phyloP scores from a whole-genome alignment of 92 coral and sea anemone species.

The Palythoa caribaeorum region DNA sequence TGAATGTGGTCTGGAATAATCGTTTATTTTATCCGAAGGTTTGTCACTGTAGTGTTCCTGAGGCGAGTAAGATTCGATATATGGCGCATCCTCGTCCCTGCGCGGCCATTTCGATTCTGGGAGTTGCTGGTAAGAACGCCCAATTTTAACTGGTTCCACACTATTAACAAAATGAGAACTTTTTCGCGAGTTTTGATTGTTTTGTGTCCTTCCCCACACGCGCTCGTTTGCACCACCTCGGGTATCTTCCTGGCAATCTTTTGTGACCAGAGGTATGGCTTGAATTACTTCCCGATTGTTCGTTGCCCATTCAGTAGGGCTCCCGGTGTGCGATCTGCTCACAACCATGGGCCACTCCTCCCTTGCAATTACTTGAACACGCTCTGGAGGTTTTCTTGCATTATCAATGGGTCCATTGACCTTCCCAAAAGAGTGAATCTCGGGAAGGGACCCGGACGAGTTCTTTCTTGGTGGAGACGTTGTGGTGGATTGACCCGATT shows the following conservation, averaged over 20 bases:
- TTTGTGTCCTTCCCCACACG: not conserved
- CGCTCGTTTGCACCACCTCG: not conserved
- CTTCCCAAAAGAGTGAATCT: not conserved
- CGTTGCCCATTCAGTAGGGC: slow-evolving; percentile 17
- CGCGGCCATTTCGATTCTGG: not conserved
- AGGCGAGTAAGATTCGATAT: not conserved
- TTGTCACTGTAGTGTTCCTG: slow-evolving; percentile 6
- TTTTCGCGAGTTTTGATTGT: not conserved
- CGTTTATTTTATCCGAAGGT: not conserved
- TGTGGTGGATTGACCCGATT: not conserved
- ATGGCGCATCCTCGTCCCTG: not conserved
- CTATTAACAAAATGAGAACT: not conserved
- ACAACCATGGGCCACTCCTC: slow-evolving; percentile 8
- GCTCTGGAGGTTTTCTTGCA: not conserved
- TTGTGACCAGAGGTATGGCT: not conserved
- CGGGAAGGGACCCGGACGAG: slow-evolving; percentile 23
- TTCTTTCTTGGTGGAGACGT: not conserved
- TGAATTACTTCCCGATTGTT: slow-evolving; percentile 14
- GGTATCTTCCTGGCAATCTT: slow-evolving; percentile 1
- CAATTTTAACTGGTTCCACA: not conserved
- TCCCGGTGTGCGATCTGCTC: slow-evolving; percentile 6
- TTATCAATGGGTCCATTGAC: not conserved
- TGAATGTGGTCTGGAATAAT: not conserved
- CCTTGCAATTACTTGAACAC: slow-evolving; percentile 14
- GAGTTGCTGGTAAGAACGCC: not conserved